Conservation (phyloP, 2,888 invertebrate species). For the Syrphus vitripennis region DNA sequence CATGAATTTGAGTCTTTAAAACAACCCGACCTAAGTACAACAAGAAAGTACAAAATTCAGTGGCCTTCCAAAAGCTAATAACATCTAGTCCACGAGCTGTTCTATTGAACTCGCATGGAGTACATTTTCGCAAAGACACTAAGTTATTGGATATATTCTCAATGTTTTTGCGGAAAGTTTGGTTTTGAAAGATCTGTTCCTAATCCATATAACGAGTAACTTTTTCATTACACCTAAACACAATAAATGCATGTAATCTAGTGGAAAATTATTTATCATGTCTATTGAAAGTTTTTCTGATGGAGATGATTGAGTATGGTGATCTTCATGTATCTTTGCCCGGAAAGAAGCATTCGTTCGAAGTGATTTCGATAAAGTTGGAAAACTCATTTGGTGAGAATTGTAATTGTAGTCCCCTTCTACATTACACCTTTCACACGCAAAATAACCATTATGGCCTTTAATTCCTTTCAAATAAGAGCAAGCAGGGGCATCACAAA, state of each 20-base stretch:
- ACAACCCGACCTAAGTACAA: background rate
- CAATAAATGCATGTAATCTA: background rate
- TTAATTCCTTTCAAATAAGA: background rate
- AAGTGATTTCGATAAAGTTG: background rate
- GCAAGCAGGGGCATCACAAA: slow-evolving; percentile 4
- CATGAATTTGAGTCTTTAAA: background rate
- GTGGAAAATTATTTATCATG: background rate
- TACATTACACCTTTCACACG: background rate
- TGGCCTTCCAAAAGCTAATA: too few relatives aligned
- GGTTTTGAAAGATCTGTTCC: background rate
- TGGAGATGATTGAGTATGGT: background rate
- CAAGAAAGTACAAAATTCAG: background rate
- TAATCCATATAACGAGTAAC: background rate
- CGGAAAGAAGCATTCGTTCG: background rate
- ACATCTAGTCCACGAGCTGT: background rate
- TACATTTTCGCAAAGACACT: background rate
- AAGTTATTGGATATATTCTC: background rate
- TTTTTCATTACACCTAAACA: background rate
- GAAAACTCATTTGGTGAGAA: background rate
- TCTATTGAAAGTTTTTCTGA: background rate
- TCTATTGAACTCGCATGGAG: background rate
- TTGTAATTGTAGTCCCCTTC: too few relatives aligned
- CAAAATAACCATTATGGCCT: background rate
- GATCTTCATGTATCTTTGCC: background rate
- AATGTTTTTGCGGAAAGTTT: background rate